Conservation (phyloP, 2,113 vertebrate genomes). For the Sylvietta virens region DNA sequence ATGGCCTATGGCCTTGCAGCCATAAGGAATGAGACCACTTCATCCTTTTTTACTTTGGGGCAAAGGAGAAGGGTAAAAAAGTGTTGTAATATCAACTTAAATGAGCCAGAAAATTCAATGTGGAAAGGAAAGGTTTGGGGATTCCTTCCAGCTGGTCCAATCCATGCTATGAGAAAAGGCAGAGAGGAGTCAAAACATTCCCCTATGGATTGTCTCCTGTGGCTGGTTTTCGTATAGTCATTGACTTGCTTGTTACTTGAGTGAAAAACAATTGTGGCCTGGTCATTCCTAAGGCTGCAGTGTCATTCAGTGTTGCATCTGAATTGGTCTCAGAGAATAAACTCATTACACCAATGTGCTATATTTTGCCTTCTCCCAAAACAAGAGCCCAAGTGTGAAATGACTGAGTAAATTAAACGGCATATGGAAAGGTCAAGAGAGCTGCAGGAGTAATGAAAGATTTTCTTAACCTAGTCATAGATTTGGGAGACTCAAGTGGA, state of each 20-base stretch:
- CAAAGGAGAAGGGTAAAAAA: background rate
- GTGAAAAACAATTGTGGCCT: background rate
- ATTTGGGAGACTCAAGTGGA: background rate
- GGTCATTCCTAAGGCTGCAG: background rate
- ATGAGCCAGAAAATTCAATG: background rate
- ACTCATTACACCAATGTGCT: background rate
- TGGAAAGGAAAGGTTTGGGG: background rate
- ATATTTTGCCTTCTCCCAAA: background rate
- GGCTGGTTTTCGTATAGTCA: background rate
- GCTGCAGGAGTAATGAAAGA: conserved; percentile 2
- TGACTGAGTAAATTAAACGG: conserved; percentile 41
- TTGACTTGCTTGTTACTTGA: background rate
- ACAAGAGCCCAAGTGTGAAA: conserved; percentile 44
- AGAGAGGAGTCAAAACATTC: background rate
- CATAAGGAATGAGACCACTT: background rate
- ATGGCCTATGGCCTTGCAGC: background rate
- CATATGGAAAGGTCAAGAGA: conserved; percentile 42
- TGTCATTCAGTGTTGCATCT: background rate
- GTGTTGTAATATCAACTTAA: background rate
- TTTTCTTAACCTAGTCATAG: conserved; percentile 42
- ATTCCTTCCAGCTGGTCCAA: background rate
- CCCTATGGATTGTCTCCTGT: background rate
- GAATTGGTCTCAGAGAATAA: background rate
- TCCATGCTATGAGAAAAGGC: background rate
- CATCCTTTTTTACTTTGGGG: background rate